phyloP scores from a whole-genome alignment of 2,113 vertebrate species.

The Mastomys coucha region DNA sequence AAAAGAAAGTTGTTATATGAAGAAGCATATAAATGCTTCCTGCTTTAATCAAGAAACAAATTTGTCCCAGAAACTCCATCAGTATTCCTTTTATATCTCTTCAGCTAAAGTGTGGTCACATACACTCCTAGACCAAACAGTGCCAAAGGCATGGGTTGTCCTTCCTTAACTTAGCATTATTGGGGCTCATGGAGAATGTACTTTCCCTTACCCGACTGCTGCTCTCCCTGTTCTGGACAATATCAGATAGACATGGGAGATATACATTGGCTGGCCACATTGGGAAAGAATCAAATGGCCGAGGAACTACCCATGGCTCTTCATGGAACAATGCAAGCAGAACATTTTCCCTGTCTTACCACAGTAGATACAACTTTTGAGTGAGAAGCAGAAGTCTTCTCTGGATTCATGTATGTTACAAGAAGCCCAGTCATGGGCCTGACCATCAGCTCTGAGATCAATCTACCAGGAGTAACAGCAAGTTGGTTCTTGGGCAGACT shows the following conservation, averaged over 20 bases:
- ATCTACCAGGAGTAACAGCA: background rate
- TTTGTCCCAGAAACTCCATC: background rate
- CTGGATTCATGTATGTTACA: background rate
- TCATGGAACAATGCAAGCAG: background rate
- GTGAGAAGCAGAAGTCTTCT: background rate
- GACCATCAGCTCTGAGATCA: background rate
- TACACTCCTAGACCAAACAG: background rate
- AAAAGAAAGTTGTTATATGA: background rate
- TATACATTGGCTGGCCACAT: background rate
- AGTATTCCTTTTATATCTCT: background rate
- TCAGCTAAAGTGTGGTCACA: background rate
- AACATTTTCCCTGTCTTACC: background rate
- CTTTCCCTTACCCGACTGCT: background rate
- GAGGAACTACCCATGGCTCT: background rate
- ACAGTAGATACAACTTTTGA: background rate
- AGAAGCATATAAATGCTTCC: background rate
- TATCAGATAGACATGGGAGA: background rate
- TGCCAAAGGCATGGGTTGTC: background rate
- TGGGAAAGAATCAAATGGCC: background rate
- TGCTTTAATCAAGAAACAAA: conserved; percentile 29
- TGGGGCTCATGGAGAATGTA: background rate
- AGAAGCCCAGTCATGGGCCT: background rate
- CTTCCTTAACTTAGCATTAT: background rate
- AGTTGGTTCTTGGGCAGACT: background rate
- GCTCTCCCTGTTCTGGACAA: background rate